Conservation (phyloP, 2,888 invertebrate genomes). For the Cybosia mesomella region DNA sequence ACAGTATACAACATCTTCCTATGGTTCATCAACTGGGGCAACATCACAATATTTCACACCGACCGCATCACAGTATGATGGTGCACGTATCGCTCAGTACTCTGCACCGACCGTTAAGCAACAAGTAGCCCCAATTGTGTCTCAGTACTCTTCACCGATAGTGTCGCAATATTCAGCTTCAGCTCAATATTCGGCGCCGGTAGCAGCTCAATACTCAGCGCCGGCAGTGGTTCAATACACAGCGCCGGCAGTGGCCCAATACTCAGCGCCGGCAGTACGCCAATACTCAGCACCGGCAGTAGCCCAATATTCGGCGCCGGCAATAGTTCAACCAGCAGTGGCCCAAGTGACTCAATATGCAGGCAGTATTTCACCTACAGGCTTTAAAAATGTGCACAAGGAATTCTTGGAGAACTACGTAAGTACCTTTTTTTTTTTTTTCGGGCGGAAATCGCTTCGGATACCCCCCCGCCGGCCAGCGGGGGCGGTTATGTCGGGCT, state of each 20-base stretch:
- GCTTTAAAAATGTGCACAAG: conserved; percentile 84
- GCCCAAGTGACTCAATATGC: conserved; percentile 51
- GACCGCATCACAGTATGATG: conserved; percentile 31
- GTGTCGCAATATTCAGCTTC: conserved; percentile 54
- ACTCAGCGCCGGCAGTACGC: conserved; percentile 36
- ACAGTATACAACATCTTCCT: conserved; percentile 56
- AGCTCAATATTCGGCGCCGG: conserved; percentile 41
- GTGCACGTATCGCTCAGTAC: conserved; percentile 47
- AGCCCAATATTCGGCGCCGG: conserved; percentile 63
- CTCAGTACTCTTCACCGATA: conserved; percentile 54
- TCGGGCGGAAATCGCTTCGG: too few species aligned
- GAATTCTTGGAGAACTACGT: conserved; percentile 89
- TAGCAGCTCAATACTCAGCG: conserved; percentile 57
- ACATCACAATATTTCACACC: conserved; percentile 58
- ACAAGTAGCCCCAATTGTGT: conserved; percentile 49
- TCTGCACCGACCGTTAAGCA: conserved; percentile 34
- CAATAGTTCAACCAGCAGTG: conserved; percentile 57
- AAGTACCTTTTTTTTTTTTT: too few species aligned
- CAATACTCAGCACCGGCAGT: conserved; percentile 57
- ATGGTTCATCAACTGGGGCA: conserved; percentile 45
- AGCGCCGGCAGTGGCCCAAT: conserved; percentile 33
- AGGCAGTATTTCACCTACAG: conserved; percentile 34
- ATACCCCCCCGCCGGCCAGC: too few species aligned
- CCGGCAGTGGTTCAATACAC: conserved; percentile 67
- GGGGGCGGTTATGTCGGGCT: too few species aligned